Conservation (phyloP, 1,140 invertebrate genomes). For the Pantala flavescens region DNA sequence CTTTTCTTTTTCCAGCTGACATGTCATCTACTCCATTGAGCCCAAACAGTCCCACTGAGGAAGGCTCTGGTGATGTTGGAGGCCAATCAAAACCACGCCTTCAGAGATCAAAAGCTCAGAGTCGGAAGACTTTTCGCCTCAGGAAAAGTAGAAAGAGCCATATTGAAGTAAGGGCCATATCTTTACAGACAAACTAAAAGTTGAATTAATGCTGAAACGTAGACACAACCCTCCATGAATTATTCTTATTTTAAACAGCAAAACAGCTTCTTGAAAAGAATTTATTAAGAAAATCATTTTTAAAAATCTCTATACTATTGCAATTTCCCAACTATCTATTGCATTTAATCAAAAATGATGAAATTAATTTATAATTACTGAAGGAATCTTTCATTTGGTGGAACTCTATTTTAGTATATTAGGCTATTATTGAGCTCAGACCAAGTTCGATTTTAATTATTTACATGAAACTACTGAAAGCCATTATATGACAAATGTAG, state of each 20-base stretch:
- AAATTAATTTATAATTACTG: too few species aligned
- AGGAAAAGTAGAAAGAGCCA: constrained; percentile 58
- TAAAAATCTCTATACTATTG: too few species aligned
- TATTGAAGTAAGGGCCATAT: constrained; percentile 33
- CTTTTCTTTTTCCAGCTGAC: constrained; percentile 43
- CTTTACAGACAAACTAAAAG: too few species aligned
- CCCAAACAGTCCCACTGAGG: constrained; percentile 56
- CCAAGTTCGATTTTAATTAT: too few species aligned
- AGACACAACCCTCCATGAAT: neutral
- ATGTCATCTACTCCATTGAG: constrained; percentile 60
- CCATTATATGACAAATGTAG: too few species aligned
- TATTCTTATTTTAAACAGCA: neutral
- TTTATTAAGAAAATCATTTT: constrained; percentile 10
- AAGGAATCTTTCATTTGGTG: too few species aligned
- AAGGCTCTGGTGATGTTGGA: constrained; percentile 47
- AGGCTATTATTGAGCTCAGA: neutral
- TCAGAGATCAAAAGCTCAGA: constrained; percentile 85
- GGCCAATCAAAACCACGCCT: constrained; percentile 53
- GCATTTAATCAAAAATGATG: too few species aligned
- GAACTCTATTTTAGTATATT: too few species aligned
- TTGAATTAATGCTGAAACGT: constrained; percentile 22
- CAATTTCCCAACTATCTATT: too few species aligned
- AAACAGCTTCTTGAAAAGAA: neutral
- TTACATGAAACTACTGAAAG: too few species aligned
- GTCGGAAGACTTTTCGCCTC: constrained; percentile 84